Evolutionary conservation across 2,888 invertebrate genomes (phyloP).

Genomic region (Agrotis clavis): DNA sequence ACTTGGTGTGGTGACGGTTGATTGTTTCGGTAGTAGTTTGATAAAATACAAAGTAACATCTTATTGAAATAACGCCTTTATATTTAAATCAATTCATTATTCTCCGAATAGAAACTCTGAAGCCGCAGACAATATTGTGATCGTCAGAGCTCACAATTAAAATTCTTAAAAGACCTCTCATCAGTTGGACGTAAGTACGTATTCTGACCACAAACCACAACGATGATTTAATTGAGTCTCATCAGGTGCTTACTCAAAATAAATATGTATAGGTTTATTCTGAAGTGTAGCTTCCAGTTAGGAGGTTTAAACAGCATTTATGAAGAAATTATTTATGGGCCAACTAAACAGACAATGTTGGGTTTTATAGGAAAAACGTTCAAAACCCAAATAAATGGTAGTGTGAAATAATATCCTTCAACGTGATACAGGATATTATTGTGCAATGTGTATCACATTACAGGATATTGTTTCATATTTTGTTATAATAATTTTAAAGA

Average conservation of each 20-base stretch:
- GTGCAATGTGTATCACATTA: too few relatives aligned
- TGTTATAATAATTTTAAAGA: too few relatives aligned
- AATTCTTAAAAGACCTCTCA: conserved; percentile 9
- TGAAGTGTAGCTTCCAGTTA: neutral
- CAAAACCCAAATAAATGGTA: too few relatives aligned
- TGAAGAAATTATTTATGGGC: neutral
- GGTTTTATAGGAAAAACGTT: neutral
- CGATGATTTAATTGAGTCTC: conserved; percentile 24
- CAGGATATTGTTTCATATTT: too few relatives aligned
- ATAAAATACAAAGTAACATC: too few relatives aligned
- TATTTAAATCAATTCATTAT: neutral
- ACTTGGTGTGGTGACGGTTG: neutral
- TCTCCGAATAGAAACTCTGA: neutral
- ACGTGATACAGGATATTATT: too few relatives aligned
- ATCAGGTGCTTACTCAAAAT: conserved; percentile 19
- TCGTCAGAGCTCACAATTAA: neutral
- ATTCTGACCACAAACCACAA: conserved; percentile 22
- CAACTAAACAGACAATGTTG: neutral
- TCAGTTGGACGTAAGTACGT: conserved; percentile 29
- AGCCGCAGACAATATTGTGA: neutral
- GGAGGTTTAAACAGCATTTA: too few relatives aligned
- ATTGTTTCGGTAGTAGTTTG: neutral
- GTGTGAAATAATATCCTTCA: too few relatives aligned
- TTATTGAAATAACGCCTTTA: neutral
- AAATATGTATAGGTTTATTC: neutral